Base-by-base conservation (phyloP, 1,140 invertebrate genomes). In the Pomacea maculata region DNA sequence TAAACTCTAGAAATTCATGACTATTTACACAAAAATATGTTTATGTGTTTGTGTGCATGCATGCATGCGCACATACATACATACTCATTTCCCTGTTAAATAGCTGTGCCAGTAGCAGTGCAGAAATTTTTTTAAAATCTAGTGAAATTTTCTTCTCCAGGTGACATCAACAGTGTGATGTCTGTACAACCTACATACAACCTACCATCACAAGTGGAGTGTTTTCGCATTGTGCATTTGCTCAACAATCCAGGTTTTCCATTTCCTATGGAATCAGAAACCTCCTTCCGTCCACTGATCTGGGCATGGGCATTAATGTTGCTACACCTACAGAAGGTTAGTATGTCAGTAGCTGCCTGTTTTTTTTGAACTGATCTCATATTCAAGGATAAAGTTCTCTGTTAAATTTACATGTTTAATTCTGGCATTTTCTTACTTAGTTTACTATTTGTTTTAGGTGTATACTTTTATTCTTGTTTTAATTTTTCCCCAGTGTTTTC, bases 121-220 rank as follows among this genome's bases (percentile, higher is more conserved):
- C 6, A 63, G 17, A 6, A 64, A 65, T 15, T 45, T 80, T n/a
- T 45, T n/a, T 45, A 64, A 52, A 63, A 55, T 29, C 21, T 19
- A 25, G 6, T 25, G 34, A 34, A 25, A 70, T 34, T 72, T 74
- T 80, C 73, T 72, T 19, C 15, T 75, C 34, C 80, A 85, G 84
- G 68, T 77, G 84, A 85, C 78, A 79, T 81, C 65, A 85, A 76
- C 78, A 82, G 73, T n/a, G 78, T 85, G 17, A 82, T 85, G 84
- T 79, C 80, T 7, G 72, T 78, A n/a, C 17, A 45, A 4, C 83
- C 81, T 5, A 74, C 80, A 9, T 71, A 65, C 34, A 63, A 75
- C 21, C 78, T 81, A 73, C 64, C 29, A 12, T 54, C 75, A 6
- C 52, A 67, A 15, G 54, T 83, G 52, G 74, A 74, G n/a, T 80